These are phyloP conservation scores for Thunnus albacares DNA, from an alignment of 2,797 vertebrate species.

Conservation along the genomic window DNA sequence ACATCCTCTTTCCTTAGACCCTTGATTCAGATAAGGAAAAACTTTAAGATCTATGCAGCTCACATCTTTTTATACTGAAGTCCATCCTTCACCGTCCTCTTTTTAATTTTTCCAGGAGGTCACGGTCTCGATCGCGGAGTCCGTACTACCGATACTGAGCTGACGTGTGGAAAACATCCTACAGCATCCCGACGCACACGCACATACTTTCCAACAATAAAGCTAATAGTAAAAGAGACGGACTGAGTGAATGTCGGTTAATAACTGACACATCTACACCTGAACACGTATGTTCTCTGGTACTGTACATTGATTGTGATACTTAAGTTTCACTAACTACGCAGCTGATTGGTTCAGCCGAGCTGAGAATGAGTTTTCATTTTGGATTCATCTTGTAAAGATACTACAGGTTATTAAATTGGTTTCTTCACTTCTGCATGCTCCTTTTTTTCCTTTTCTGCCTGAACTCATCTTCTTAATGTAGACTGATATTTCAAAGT, in stretches of 20 bases:
- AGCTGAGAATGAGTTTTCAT: slow-evolving; percentile 28
- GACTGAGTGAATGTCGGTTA: background rate
- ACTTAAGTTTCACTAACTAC: slow-evolving; percentile 42
- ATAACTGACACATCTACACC: slow-evolving; percentile 4
- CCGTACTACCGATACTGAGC: slow-evolving; percentile 88
- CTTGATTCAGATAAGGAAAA: background rate
- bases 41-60: background rate
- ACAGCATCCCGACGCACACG: background rate
- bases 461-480: background rate
- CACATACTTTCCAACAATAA: background rate
- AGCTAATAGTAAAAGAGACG: slow-evolving; percentile 21
- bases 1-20: background rate
- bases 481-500: slow-evolving; percentile 4
- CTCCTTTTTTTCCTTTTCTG: slow-evolving; percentile 14
- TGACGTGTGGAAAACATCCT: slow-evolving; percentile 10
- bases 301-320: slow-evolving; percentile 15
- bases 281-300: slow-evolving; percentile 22
- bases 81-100: background rate
- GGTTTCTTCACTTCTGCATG: slow-evolving; percentile 59
- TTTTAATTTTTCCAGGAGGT: slow-evolving; percentile 75
- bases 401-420: slow-evolving; percentile 24
- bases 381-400: slow-evolving; percentile 48
- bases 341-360: slow-evolving; percentile 17
- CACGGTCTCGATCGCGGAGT: slow-evolving; percentile 88
- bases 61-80: background rate